A percentile compares a stretch with the other conserved stretches of the same genome.
Evolutionary conservation across 2,888 invertebrate genomes (phyloP).

Genomic region (Syritta pipiens): DNA sequence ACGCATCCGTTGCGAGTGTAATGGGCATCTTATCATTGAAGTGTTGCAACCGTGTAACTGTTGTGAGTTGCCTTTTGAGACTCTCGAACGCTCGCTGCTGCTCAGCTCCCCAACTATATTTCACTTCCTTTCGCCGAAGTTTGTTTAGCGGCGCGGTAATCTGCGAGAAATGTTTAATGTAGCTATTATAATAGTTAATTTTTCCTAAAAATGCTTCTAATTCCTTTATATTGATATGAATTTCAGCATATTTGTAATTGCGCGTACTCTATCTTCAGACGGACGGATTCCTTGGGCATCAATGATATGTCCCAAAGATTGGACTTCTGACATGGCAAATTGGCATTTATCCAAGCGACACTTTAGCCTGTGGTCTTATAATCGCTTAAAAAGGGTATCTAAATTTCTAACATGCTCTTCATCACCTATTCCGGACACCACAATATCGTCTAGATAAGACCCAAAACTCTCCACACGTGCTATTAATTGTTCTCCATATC

Average conservation of each 20-base stretch:
- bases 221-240: background rate
- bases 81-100: slow-evolving; percentile 20
- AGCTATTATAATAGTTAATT: slow-evolving; percentile 55
- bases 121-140: slow-evolving; percentile 1
- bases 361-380: background rate
- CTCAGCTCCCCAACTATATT: slow-evolving; percentile 32
- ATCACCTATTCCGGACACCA: background rate
- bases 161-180: slow-evolving; percentile 43
- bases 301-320: background rate
- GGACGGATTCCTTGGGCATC: background rate
- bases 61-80: slow-evolving; percentile 24
- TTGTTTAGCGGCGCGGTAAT: slow-evolving; percentile 39
- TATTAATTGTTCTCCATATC: background rate
- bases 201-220: background rate
- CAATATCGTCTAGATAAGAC: background rate
- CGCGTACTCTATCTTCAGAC: background rate
- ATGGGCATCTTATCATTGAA: slow-evolving; percentile 19
- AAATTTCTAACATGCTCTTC: background rate
- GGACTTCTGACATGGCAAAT: background rate
- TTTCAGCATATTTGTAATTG: background rate
- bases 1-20: slow-evolving; percentile 39
- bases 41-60: slow-evolving; percentile 19
- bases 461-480: background rate
- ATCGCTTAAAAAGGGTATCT: background rate
- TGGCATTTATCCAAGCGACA: background rate